Evolutionary conservation across 2,797 vertebrate species (phyloP), one percentile per base, ranked within the genome.

Genomic region (Rhyacichthys aspro): DNA sequence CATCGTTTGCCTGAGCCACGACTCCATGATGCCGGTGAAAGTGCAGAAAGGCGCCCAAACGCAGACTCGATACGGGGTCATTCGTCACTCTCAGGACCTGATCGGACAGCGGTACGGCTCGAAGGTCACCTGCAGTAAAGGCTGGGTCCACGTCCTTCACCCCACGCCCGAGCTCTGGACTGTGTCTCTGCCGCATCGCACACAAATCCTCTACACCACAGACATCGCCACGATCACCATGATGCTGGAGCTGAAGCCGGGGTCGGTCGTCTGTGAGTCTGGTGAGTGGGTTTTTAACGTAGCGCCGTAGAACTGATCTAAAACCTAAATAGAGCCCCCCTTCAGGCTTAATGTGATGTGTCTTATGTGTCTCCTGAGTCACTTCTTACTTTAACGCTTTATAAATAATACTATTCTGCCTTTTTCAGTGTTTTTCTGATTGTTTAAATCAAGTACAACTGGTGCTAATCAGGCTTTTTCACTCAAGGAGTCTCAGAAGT

Each of bases 161-260:
- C 96, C 96, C 1, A 99, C 98, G 0, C 95, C 96, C 0, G 98
- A 99, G 72, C 90, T 99, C 52, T 99, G 98, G 97, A 99, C 98
- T 0, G 81, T 96, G 70, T 94, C 93, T 68, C 92, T 99, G 72
- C 96, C 96, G 0, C 98, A 99, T 74, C 95, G 98, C 78, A 99
- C 98, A 0, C 98, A 99, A 84, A 99, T 99, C 78, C 94, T 99
- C 12, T 99, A 99, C 89, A 95, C 95, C 56, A 96, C 97, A 0
- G 98, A 99, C 87, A 98, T 99, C 43, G 94, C 97, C 57, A 90
- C 94, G 68, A 94, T 99, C 85, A 97, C 95, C 67, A 95, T 98
- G 94, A 98, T 98, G 96, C 83, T 99, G 79, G 97, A 99, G 72
- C 92, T 99, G 63, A 96, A 96, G 78, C 98, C 98, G 0, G 97